phyloP scores from a whole-genome alignment of 1,140 invertebrate species.

The Bathynomus jamesi region DNA sequence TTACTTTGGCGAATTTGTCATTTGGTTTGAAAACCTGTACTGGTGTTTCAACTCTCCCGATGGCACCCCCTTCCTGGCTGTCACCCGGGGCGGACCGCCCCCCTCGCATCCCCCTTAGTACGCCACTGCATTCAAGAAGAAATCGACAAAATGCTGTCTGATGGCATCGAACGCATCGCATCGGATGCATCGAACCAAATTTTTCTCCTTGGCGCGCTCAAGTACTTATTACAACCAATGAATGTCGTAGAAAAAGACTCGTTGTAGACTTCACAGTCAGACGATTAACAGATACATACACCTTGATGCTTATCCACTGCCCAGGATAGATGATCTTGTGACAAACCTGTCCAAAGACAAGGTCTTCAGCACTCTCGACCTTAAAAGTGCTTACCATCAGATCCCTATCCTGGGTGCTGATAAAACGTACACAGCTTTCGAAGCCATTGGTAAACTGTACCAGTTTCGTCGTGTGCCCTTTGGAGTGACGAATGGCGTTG shows the following conservation, averaged over 20 bases:
- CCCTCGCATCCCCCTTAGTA: no score
- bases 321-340: slow-evolving; percentile 12
- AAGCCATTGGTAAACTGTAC: slow-evolving; percentile 34
- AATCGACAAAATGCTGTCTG: no score
- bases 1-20: no score
- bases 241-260: slow-evolving; percentile 6
- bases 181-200: slow-evolving; percentile 13
- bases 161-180: not conserved
- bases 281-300: slow-evolving; percentile 22
- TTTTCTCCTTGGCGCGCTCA: slow-evolving; percentile 15
- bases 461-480: slow-evolving; percentile 39
- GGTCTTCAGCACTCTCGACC: slow-evolving; percentile 40
- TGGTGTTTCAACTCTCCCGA: no score
- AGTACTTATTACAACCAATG: slow-evolving; percentile 5
- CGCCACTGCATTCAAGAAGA: no score
- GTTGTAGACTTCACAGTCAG: slow-evolving; percentile 18
- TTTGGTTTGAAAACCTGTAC: no score
- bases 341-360: slow-evolving; percentile 26
- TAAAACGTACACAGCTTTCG: slow-evolving; percentile 40
- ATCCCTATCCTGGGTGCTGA: slow-evolving; percentile 37
- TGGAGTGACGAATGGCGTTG: slow-evolving; percentile 37
- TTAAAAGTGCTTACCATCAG: slow-evolving; percentile 42
- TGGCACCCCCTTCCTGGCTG: no score
- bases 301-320: slow-evolving; percentile 15
- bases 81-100: no score